Evolutionary conservation across 2,113 vertebrate species (phyloP).

Genomic region (Talpa occidentalis): DNA sequence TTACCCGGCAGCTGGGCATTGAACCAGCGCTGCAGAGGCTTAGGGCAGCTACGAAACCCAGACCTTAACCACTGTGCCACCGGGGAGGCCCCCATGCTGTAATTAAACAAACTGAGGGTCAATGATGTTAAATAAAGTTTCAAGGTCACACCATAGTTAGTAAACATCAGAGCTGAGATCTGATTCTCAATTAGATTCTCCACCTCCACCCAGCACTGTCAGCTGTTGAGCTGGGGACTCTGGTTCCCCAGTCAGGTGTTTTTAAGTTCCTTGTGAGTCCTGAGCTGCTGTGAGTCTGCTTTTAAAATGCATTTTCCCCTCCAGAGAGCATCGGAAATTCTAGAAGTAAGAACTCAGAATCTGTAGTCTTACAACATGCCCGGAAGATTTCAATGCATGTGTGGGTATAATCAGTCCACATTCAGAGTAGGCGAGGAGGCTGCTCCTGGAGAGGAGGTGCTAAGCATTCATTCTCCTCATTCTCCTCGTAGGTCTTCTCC

Average conservation of each 20-base stretch:
- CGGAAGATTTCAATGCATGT: background rate
- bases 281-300: background rate
- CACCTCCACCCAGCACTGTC: background rate
- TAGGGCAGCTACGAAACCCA: too few species aligned
- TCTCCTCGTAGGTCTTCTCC: background rate
- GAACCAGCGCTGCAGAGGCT: too few species aligned
- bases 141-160: background rate
- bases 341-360: background rate
- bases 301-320: background rate
- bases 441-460: background rate
- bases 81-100: too few species aligned
- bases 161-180: background rate
- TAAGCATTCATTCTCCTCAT: background rate
- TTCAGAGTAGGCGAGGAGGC: background rate
- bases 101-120: background rate
- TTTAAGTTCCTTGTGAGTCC: background rate
- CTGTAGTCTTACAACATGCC: background rate
- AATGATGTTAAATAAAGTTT: background rate
- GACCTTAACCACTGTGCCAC: too few species aligned
- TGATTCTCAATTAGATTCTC: background rate
- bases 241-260: background rate
- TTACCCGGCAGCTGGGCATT: too few species aligned
- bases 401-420: too few species aligned
- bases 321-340: background rate
- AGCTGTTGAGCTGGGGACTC: background rate